Evolutionary conservation across 23 tunicate species (phyloP).

Genomic region (Clavelina lepadiformis): DNA sequence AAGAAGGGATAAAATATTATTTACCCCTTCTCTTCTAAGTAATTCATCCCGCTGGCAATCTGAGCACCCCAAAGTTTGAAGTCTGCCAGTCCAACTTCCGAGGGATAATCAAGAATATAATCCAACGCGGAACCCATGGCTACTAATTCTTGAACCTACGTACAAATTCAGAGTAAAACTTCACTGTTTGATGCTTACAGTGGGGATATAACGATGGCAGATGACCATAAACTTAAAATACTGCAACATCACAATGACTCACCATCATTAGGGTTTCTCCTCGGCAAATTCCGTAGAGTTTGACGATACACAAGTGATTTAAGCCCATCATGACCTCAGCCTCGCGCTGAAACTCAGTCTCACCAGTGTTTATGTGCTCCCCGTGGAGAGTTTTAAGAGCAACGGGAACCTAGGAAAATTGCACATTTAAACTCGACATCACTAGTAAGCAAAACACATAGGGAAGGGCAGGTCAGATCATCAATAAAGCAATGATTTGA

Average conservation of each 20-base stretch:
- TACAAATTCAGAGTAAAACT: neutral
- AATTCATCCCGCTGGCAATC: slow-evolving; percentile 99
- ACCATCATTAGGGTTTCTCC: slow-evolving; percentile 97
- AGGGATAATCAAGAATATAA: slow-evolving; percentile 79
- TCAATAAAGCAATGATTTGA: too few relatives aligned
- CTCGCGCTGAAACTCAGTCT: slow-evolving; percentile 90
- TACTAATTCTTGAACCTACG: slow-evolving; percentile 91
- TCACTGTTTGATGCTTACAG: neutral
- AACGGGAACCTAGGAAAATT: slow-evolving; percentile 60
- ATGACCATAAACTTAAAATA: neutral
- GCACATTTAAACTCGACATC: neutral
- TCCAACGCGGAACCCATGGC: slow-evolving; percentile 97
- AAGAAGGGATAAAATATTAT: neutral
- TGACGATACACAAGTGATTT: slow-evolving; percentile 90
- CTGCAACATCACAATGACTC: neutral
- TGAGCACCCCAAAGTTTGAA: slow-evolving; percentile 99
- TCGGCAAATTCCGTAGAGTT: slow-evolving; percentile 89
- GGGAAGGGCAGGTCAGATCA: too few relatives aligned
- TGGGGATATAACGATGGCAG: neutral
- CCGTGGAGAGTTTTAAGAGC: slow-evolving; percentile 95
- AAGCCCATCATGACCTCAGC: slow-evolving; percentile 96
- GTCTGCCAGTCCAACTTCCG: slow-evolving; percentile 57
- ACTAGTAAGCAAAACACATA: neutral
- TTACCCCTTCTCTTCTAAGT: slow-evolving; percentile 91
- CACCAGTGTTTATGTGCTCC: slow-evolving; percentile 89